A percentile compares a stretch with the other conserved stretches of the same genome.
These are phyloP conservation scores for Lasioglossum pauxillum DNA, from an alignment of 2,888 invertebrate genomes.

Conservation along the genomic window DNA sequence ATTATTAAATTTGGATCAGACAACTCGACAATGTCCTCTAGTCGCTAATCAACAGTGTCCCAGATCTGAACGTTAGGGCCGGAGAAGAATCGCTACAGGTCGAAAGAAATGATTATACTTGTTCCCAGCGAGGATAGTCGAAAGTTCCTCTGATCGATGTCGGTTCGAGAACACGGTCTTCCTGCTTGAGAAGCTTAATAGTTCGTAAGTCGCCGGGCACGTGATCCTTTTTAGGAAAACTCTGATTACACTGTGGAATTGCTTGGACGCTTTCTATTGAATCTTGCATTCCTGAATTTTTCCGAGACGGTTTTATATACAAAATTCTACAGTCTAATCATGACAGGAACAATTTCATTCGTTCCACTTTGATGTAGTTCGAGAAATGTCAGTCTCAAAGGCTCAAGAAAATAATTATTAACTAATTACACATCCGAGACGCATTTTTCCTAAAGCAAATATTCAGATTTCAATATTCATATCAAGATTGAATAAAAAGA, in stretches of 20 bases:
- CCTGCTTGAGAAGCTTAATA: neutral
- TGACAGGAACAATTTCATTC: neutral
- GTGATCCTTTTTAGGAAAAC: neutral
- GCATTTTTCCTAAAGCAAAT: too few relatives aligned
- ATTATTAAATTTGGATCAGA: neutral
- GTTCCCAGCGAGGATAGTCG: neutral
- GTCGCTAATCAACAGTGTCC: neutral
- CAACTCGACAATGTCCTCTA: neutral
- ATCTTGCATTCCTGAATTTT: neutral
- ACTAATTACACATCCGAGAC: too few relatives aligned
- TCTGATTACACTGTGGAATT: neutral
- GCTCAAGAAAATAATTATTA: too few relatives aligned
- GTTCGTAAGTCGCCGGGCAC: neutral
- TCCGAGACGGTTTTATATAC: neutral
- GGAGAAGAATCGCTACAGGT: neutral
- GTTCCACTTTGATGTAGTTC: neutral
- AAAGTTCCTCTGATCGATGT: slow-evolving; percentile 3
- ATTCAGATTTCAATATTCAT: too few relatives aligned
- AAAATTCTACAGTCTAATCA: neutral
- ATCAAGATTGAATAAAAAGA: too few relatives aligned
- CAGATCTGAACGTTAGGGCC: neutral
- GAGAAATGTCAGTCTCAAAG: too few relatives aligned
- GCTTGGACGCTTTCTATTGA: neutral
- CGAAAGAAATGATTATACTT: neutral
- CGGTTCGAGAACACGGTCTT: slow-evolving; percentile 4